phyloP scores from a whole-genome alignment of 92 coral and sea anemone species.

The Palythoa grandiflora region DNA sequence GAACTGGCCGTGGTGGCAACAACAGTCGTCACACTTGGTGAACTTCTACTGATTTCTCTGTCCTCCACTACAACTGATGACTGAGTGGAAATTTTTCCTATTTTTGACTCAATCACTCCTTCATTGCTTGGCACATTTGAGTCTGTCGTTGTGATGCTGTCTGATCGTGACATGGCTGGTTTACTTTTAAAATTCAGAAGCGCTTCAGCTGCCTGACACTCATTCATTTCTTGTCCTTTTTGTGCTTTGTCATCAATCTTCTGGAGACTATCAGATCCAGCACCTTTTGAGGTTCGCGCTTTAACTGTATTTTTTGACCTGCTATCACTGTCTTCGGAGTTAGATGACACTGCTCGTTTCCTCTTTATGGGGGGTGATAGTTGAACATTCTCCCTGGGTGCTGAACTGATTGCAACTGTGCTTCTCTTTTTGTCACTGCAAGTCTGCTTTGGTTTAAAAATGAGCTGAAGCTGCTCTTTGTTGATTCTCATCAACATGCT shows the following conservation, averaged over 20 bases:
- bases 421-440: conserved; percentile 21
- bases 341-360: background rate
- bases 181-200: conserved; percentile 84
- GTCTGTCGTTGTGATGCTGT: background rate
- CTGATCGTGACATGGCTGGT: conserved; percentile 71
- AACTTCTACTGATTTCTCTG: background rate
- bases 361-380: conserved; percentile 33
- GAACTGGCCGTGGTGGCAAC: background rate
- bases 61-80: background rate
- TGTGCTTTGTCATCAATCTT: background rate
- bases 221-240: conserved; percentile 70
- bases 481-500: conserved; percentile 61
- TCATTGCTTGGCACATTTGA: conserved; percentile 15
- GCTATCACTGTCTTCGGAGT: conserved; percentile 18
- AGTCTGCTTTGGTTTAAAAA: conserved; percentile 10
- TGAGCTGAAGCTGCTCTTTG: conserved; percentile 50
- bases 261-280: background rate
- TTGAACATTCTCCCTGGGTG: conserved; percentile 8
- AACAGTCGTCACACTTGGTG: background rate
- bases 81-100: conserved; percentile 3
- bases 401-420: background rate
- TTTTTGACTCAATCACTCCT: background rate
- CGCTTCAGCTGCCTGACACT: conserved; percentile 94
- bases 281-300: background rate
- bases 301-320: conserved; percentile 27